phyloP scores from a whole-genome alignment of 2,888 invertebrate species.

The Leucophora obtusa region DNA sequence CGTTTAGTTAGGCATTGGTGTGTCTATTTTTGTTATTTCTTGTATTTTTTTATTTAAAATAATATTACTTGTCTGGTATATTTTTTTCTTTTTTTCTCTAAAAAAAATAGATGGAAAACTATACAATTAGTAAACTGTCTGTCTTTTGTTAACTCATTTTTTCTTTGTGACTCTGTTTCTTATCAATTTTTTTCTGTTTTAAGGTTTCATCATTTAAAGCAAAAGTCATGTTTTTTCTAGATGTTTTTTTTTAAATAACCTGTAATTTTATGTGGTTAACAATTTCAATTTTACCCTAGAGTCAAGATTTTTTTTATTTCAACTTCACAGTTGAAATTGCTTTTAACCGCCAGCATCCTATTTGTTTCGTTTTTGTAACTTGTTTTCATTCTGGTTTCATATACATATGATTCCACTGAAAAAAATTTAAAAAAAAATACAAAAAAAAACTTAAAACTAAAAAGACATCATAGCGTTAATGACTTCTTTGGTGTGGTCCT shows the following conservation, averaged over 20 bases:
- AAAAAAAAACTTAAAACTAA: slow-evolving; percentile 53
- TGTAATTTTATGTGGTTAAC: slow-evolving; percentile 74
- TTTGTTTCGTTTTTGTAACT: slow-evolving; percentile 28
- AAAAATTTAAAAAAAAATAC: neutral
- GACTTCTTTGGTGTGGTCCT: slow-evolving; percentile 63
- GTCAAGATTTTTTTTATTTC: slow-evolving; percentile 39
- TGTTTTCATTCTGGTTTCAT: slow-evolving; percentile 33
- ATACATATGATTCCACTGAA: slow-evolving; percentile 16
- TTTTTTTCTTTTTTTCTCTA: slow-evolving; percentile 29
- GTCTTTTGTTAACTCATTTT: slow-evolving; percentile 66
- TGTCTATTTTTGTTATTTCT: slow-evolving; percentile 34
- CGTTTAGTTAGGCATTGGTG: too few species aligned
- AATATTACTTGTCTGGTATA: slow-evolving; percentile 63
- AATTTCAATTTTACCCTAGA: slow-evolving; percentile 70
- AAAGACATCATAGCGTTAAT: slow-evolving; percentile 66
- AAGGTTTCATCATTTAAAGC: slow-evolving; percentile 47
- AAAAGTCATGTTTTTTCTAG: slow-evolving; percentile 60
- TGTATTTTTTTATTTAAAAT: slow-evolving; percentile 57
- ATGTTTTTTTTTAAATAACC: slow-evolving; percentile 54
- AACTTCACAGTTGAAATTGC: slow-evolving; percentile 46
- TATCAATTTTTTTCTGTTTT: slow-evolving; percentile 39
- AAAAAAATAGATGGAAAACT: slow-evolving; percentile 37
- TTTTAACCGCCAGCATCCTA: slow-evolving; percentile 58
- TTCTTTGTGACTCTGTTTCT: slow-evolving; percentile 52
- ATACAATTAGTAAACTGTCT: slow-evolving; percentile 67